These are phyloP conservation scores for Selenia dentaria DNA, from an alignment of 2,888 invertebrate species.

Conservation along the genomic window DNA sequence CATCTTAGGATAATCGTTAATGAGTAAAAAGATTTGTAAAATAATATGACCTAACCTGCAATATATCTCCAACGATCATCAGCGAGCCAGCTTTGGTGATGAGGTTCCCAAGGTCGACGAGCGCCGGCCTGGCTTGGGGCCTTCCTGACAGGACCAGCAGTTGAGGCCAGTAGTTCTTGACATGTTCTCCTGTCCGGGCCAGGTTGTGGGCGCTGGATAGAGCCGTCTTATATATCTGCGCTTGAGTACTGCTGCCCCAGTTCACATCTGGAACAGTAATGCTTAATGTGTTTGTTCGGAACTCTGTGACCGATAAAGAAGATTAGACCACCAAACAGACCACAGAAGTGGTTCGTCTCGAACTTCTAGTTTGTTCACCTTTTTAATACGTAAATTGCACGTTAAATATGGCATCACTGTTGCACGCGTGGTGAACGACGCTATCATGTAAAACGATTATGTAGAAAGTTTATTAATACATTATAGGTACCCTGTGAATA, in stretches of 20 bases:
- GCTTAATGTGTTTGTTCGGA: background rate
- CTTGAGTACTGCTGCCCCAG: slow-evolving; percentile 99
- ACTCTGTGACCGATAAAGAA: too few species aligned
- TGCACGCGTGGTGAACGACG: too few species aligned
- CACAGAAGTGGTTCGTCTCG: too few species aligned
- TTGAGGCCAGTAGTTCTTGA: slow-evolving; percentile 99
- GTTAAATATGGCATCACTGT: too few species aligned
- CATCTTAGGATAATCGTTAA: too few species aligned
- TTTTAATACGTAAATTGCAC: too few species aligned
- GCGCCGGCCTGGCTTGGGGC: slow-evolving; percentile 93
- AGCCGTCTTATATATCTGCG: slow-evolving; percentile 97
- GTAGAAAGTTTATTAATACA: too few species aligned
- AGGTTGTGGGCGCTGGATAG: slow-evolving; percentile 92
- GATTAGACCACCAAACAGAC: too few species aligned
- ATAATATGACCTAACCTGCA: slow-evolving; percentile 86
- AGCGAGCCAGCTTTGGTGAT: slow-evolving; percentile 97
- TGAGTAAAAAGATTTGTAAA: too few species aligned
- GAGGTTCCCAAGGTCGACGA: slow-evolving; percentile 95
- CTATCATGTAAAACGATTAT: too few species aligned
- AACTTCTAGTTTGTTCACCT: too few species aligned
- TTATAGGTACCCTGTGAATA: too few species aligned
- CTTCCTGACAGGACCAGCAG: slow-evolving; percentile 92
- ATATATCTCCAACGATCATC: slow-evolving; percentile 95
- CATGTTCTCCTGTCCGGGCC: slow-evolving; percentile 95
- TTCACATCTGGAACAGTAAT: slow-evolving; percentile 89